phyloP scores from a whole-genome alignment of 2,113 vertebrate species.

The Pionites leucogaster region DNA sequence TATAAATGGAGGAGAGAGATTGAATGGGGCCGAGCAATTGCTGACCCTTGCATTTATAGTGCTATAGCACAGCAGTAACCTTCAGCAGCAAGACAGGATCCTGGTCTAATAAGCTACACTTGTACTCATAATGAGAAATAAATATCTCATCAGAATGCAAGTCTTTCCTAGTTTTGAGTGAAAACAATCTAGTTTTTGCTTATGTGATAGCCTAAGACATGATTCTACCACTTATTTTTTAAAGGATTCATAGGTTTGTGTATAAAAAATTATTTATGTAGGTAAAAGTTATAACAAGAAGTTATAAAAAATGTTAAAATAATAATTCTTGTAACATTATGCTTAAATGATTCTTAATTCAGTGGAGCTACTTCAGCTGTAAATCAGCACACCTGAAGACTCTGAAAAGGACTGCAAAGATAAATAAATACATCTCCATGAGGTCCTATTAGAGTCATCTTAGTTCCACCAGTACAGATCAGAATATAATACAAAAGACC shows the following conservation, averaged over 20 bases:
- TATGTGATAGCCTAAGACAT: neutral
- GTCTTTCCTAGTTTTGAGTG: neutral
- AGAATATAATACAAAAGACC: neutral
- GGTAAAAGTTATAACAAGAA: neutral
- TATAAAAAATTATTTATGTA: neutral
- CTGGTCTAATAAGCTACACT: neutral
- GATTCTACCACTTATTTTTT: neutral
- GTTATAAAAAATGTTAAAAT: neutral
- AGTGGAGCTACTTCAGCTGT: neutral
- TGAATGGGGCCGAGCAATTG: neutral
- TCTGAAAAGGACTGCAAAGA: neutral
- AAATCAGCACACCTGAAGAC: neutral
- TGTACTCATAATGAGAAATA: neutral
- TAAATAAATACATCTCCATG: neutral
- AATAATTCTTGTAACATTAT: neutral
- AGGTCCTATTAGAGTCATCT: neutral
- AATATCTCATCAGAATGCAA: neutral
- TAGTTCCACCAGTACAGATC: neutral
- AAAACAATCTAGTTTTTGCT: neutral
- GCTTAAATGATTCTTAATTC: neutral
- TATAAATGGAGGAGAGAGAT: neutral
- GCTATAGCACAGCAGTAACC: neutral
- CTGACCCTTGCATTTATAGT: constrained; percentile 16
- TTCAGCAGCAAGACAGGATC: neutral
- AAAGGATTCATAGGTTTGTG: neutral